Conservation (phyloP, 2,888 invertebrate genomes). For the Coecobrya sp. region DNA sequence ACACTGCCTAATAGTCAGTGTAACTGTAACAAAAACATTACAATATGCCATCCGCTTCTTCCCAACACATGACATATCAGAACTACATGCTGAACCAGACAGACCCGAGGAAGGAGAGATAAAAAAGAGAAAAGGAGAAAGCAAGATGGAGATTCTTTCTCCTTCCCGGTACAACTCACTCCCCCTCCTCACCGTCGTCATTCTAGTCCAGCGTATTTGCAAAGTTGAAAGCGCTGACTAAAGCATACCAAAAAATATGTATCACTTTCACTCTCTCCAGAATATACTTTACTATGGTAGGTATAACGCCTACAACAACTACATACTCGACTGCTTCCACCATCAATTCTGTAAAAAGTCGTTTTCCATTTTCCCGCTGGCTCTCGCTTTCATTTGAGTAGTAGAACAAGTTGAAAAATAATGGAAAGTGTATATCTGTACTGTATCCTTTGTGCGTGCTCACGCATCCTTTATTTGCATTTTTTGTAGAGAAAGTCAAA, state of each 20-base stretch:
- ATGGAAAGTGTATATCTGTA: neutral
- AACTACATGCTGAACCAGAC: neutral
- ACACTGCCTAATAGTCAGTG: neutral
- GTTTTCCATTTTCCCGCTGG: neutral
- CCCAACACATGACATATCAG: neutral
- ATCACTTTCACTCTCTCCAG: neutral
- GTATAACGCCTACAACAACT: neutral
- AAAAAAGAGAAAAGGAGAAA: neutral
- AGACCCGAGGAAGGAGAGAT: neutral
- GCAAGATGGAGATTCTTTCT: neutral
- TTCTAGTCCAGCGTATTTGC: conserved; percentile 9
- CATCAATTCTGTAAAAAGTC: conserved; percentile 12
- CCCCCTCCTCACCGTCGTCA: neutral
- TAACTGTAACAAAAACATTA: conserved; percentile 7
- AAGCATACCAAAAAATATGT: neutral
- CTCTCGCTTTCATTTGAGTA: neutral
- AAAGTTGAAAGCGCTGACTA: neutral
- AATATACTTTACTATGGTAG: neutral
- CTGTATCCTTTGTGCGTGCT: conserved; percentile 53
- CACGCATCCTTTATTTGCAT: conserved; percentile 61
- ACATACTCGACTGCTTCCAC: neutral
- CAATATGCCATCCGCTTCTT: conserved; percentile 52
- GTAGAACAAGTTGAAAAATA: conserved; percentile 42
- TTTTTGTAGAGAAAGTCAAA: conserved; percentile 42
- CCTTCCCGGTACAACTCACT: neutral